Conservation (phyloP, 2,797 vertebrate species). For the Enteromius trimaculatus region DNA sequence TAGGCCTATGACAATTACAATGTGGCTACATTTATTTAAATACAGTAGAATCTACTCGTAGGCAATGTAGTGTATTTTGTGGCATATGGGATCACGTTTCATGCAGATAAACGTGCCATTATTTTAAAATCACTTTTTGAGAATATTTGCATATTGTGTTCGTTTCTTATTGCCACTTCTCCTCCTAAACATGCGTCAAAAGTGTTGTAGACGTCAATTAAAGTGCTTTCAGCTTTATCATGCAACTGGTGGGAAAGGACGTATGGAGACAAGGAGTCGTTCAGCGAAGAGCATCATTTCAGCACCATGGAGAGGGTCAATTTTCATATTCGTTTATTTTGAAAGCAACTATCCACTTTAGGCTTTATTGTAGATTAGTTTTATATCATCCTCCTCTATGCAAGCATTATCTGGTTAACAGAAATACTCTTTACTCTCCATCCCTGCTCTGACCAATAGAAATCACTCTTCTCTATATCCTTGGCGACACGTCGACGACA, state of each 20-base stretch:
- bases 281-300: constrained; percentile 30
- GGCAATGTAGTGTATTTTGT: not conserved
- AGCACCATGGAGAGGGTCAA: constrained; percentile 59
- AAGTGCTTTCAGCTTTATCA: constrained; percentile 2
- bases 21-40: not conserved
- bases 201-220: not conserved
- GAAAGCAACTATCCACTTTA: not conserved
- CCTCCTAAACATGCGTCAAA: not conserved
- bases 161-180: not conserved
- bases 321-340: constrained; percentile 8
- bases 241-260: constrained; percentile 58
- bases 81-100: not conserved
- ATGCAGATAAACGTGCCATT: not conserved
- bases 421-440: not conserved
- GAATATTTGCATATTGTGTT: not conserved
- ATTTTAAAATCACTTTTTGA: not conserved
- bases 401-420: constrained; percentile 7
- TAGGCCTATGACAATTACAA: constrained; percentile 6
- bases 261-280: not conserved
- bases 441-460: constrained; percentile 22
- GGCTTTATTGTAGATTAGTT: not conserved
- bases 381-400: not conserved
- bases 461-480: constrained; percentile 38
- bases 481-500: constrained; percentile 29
- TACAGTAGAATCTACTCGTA: too few species aligned